These are phyloP conservation scores for Psilopsiagon aurifrons DNA, from an alignment of 2,113 vertebrate genomes.

Conservation along the genomic window DNA sequence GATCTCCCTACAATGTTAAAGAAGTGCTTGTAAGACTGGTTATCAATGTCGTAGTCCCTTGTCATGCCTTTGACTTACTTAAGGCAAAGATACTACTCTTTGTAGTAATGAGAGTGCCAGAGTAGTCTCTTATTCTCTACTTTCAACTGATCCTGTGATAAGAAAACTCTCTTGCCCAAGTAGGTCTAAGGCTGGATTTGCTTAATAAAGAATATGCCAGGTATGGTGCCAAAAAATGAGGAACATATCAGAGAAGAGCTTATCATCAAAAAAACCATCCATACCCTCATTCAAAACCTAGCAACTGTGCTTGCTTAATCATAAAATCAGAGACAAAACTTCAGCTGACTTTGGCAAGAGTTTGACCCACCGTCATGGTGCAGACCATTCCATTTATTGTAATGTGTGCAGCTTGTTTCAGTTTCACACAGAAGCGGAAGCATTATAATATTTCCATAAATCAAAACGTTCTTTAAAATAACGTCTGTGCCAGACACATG, in stretches of 20 bases:
- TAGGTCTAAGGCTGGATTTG: not conserved
- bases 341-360: not conserved
- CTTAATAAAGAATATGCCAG: not conserved
- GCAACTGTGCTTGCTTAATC: not conserved
- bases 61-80: not conserved
- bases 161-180: not conserved
- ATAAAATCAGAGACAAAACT: not conserved
- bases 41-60: not conserved
- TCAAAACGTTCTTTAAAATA: not conserved
- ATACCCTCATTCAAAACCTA: not conserved
- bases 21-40: not conserved
- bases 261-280: not conserved
- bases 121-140: not conserved
- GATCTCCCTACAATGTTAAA: not conserved
- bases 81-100: not conserved
- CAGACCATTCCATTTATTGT: not conserved
- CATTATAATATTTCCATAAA: not conserved
- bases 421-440: not conserved
- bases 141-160: not conserved
- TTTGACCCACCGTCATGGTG: not conserved
- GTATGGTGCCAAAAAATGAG: not conserved
- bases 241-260: not conserved
- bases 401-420: not conserved
- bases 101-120: not conserved
- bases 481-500: not conserved